Evolutionary conservation across 2,797 vertebrate species (phyloP).

Genomic region (Pteronotus mesoamericanus): DNA sequence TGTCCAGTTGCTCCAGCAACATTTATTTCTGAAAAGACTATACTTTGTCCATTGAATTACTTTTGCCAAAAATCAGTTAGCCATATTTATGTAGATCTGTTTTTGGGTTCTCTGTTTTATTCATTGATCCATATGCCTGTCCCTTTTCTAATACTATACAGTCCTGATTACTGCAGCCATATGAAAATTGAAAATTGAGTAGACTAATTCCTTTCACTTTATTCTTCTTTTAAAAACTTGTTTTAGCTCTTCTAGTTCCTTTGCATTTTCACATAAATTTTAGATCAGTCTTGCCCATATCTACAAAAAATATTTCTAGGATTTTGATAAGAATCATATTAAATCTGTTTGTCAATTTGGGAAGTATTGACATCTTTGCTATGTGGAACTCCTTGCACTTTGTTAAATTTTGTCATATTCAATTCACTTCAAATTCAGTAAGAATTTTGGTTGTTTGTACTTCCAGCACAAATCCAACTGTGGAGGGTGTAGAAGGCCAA

Average conservation of each 20-base stretch:
- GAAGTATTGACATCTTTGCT: neutral
- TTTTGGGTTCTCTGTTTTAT: neutral
- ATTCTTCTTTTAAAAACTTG: neutral
- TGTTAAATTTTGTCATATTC: neutral
- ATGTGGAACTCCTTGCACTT: neutral
- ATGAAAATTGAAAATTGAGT: neutral
- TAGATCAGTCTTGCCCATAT: neutral
- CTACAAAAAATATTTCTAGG: neutral
- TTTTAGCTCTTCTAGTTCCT: neutral
- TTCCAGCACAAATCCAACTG: neutral
- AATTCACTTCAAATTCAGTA: neutral
- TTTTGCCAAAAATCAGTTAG: neutral
- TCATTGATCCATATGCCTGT: neutral
- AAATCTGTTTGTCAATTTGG: neutral
- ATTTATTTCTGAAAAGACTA: neutral
- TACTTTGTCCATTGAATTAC: neutral
- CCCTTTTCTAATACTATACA: neutral
- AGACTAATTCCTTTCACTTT: neutral
- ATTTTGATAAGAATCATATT: neutral
- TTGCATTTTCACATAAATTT: neutral
- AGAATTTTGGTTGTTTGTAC: neutral
- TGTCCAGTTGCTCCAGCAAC: neutral
- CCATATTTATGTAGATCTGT: neutral
- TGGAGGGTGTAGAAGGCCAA: neutral
- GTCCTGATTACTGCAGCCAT: neutral